phyloP scores from a whole-genome alignment of 2,888 invertebrate species.

The Lochmaea crataegi region DNA sequence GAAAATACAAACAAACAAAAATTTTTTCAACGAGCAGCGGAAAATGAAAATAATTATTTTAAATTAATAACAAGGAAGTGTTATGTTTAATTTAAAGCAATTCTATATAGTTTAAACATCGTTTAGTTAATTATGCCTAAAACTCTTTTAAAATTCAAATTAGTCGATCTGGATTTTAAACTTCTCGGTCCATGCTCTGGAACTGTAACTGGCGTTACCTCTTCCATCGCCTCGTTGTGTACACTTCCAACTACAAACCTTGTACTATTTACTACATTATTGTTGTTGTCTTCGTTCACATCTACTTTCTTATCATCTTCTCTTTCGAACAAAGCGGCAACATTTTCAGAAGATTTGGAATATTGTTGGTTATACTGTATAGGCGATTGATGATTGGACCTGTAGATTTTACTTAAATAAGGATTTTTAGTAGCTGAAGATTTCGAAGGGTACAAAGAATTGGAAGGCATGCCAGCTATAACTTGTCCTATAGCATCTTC shows the following conservation, averaged over 20 bases:
- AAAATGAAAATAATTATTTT: too few species aligned
- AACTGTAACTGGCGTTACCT: slow-evolving; percentile 71
- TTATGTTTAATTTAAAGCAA: not conserved
- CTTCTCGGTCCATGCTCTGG: slow-evolving; percentile 75
- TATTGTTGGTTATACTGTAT: slow-evolving; percentile 45
- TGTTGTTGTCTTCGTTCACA: slow-evolving; percentile 7
- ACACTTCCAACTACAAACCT: slow-evolving; percentile 77
- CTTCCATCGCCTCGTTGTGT: slow-evolving; percentile 68
- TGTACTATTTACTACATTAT: slow-evolving; percentile 33
- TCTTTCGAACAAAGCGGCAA: slow-evolving; percentile 6
- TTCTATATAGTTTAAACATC: not conserved
- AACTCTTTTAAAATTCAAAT: not conserved
- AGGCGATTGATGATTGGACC: slow-evolving; percentile 46
- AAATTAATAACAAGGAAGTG: too few species aligned
- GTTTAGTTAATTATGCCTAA: not conserved
- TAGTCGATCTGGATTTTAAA: slow-evolving; percentile 32
- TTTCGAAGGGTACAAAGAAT: slow-evolving; percentile 35
- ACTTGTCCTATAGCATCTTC: slow-evolving; percentile 83
- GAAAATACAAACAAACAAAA: not conserved
- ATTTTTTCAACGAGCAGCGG: too few species aligned
- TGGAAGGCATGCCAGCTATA: slow-evolving; percentile 59
- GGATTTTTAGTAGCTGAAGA: slow-evolving; percentile 1
- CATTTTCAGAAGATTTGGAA: slow-evolving; percentile 42
- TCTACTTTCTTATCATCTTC: slow-evolving; percentile 41
- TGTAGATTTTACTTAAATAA: slow-evolving; percentile 19